Evolutionary conservation across 2,888 invertebrate species (phyloP).

Genomic region (Platycheirus albimanus): DNA sequence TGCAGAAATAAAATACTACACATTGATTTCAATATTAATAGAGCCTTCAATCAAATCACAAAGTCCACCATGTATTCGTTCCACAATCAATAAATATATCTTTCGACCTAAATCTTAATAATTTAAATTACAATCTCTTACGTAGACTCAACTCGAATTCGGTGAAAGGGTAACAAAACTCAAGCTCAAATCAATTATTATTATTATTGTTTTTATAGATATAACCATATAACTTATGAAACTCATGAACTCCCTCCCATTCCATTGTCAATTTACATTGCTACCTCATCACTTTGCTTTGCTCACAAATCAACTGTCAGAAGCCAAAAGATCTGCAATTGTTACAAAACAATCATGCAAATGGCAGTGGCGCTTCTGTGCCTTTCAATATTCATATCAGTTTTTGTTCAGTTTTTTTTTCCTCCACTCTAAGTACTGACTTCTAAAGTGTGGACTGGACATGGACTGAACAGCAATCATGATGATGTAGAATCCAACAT

Average conservation of each 20-base stretch:
- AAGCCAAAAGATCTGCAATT: constrained; percentile 23
- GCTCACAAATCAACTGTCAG: not conserved
- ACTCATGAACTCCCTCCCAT: constrained; percentile 19
- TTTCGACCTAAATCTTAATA: constrained; percentile 57
- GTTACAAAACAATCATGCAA: constrained; percentile 43
- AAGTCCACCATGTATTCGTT: too few species aligned
- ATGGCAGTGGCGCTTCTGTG: constrained; percentile 27
- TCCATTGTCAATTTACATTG: constrained; percentile 7
- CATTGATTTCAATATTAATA: too few species aligned
- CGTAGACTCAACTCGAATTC: constrained; percentile 30
- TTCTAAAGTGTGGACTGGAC: not conserved
- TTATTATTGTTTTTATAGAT: not conserved
- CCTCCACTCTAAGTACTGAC: not conserved
- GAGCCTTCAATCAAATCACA: too few species aligned
- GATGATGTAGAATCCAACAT: constrained; percentile 41
- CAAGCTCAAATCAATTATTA: constrained; percentile 55
- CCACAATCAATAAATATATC: constrained; percentile 38
- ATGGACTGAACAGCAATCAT: too few species aligned
- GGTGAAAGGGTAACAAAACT: constrained; percentile 33
- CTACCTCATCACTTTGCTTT: constrained; percentile 4
- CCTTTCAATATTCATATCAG: too few species aligned
- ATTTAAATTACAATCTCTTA: constrained; percentile 53
- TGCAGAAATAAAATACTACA: too few species aligned
- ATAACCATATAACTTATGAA: constrained; percentile 12
- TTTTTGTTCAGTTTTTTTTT: too few species aligned